Conservation (phyloP, 2,113 vertebrate genomes). For the Actenoides hombroni region DNA sequence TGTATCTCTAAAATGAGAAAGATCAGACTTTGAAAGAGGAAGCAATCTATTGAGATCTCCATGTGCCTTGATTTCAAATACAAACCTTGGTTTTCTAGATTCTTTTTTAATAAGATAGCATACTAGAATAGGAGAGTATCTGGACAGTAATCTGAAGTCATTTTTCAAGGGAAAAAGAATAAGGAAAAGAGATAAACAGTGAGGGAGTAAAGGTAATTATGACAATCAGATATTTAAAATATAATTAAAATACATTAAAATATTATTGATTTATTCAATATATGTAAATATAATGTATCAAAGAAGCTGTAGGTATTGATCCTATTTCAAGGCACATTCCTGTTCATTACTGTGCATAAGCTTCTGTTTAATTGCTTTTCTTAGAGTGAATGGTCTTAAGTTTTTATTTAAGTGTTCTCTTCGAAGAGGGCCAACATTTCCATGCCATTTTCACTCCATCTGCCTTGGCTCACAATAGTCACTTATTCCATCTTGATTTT, state of each 20-base stretch:
- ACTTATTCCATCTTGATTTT: background rate
- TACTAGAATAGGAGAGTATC: background rate
- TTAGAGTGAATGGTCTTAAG: background rate
- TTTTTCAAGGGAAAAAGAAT: background rate
- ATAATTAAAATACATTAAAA: conserved; percentile 24
- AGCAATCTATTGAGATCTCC: background rate
- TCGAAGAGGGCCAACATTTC: background rate
- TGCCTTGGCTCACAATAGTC: background rate
- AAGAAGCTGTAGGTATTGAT: background rate
- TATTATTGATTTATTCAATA: background rate
- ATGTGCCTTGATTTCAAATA: background rate
- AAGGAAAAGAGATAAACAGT: background rate
- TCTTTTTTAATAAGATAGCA: background rate
- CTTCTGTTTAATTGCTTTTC: conserved; percentile 21
- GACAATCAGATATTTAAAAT: conserved; percentile 14
- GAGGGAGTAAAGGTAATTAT: background rate
- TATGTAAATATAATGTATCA: conserved; percentile 1
- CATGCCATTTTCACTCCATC: background rate
- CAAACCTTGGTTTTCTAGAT: background rate
- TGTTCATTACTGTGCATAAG: background rate
- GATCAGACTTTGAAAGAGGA: background rate
- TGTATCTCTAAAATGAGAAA: background rate
- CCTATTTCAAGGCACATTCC: background rate
- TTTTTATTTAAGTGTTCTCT: background rate
- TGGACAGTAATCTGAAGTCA: background rate